Evolutionary conservation across 2,797 vertebrate species (phyloP), one percentile per base, ranked within the genome.

Genomic region (Phataginus tetradactyla): DNA sequence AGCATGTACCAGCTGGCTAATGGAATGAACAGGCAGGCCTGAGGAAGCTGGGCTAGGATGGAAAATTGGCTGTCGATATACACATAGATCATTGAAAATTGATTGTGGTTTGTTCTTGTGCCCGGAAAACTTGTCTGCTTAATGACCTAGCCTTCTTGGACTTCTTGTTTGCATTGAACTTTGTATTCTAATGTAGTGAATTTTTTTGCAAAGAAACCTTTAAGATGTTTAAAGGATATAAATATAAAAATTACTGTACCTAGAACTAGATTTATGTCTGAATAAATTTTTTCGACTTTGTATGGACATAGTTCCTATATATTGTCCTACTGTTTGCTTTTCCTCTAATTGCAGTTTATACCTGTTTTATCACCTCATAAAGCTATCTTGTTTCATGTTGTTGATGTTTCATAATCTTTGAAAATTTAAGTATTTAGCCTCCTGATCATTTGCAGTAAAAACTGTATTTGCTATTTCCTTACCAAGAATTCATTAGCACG

Each of bases 1-100:
- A 89, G 94, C 80, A 68, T 94, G 79, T 87, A 74, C 71, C 93
- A 96, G 92, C 90, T 96, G 95, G 96, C 86, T 80, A 55, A 84
- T 90, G 71, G 93, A 91, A 86, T 49, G 66, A 91, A 45, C 9
- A 77, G 75, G 74, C 39, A 91, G 68, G 71, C 87, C 85, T 61
- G 49, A 79, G 75, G 77, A 86, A 63, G 53, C 93, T 20, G 4
- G 25, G 34, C 66, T 29, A 14, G 61, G n/a, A 42, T 55, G 72
- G 49, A 77, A 89, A 86, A 49, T 34, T 92, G 81, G 37, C 77
- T 51, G 20, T 49, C 78, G 93, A 51, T 68, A 71, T 13, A 71
- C 84, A 49, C n/a, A 8, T 25, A 84, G 86, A 74, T 94, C 61
- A 34, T 14, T 74, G 92, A 75, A 93, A 96, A 91, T 42, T 72